Conservation (phyloP, 2,888 invertebrate species). For the Chymomyza fuscimana region DNA sequence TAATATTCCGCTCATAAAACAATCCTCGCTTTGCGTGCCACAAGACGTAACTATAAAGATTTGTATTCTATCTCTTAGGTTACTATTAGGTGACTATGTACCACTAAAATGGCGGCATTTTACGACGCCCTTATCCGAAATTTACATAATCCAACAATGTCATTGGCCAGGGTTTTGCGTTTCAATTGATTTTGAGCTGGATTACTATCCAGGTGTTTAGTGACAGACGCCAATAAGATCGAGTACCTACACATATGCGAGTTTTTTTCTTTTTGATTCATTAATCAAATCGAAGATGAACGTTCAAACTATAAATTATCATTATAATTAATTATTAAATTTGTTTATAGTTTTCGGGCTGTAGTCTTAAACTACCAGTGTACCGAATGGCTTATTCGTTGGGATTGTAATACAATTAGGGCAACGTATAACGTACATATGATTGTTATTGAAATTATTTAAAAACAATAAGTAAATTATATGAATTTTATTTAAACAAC, state of each 20-base stretch:
- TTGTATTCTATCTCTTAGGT: no score
- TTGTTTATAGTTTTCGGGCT: no score
- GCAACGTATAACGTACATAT: no score
- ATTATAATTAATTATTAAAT: no score
- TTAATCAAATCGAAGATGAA: slow-evolving; percentile 61
- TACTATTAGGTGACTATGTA: background rate
- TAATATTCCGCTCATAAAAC: slow-evolving; percentile 59
- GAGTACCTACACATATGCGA: background rate
- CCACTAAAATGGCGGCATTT: background rate
- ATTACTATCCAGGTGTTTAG: no score
- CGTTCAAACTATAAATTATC: no score
- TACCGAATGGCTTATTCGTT: no score
- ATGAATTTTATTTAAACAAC: no score
- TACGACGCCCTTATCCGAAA: slow-evolving; percentile 62
- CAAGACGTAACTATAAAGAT: slow-evolving; percentile 50
- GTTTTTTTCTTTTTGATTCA: slow-evolving; percentile 41
- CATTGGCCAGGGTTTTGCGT: slow-evolving; percentile 2
- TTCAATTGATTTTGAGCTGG: background rate
- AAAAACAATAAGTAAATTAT: no score
- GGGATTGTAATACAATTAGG: no score
- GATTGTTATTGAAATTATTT: no score
- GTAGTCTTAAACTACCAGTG: no score
- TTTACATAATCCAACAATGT: slow-evolving; percentile 53
- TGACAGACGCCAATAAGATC: background rate
- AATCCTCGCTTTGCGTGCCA: slow-evolving; percentile 30